Evolutionary conservation across 2,888 invertebrate genomes (phyloP).

Genomic region (Drosophila bunnanda): DNA sequence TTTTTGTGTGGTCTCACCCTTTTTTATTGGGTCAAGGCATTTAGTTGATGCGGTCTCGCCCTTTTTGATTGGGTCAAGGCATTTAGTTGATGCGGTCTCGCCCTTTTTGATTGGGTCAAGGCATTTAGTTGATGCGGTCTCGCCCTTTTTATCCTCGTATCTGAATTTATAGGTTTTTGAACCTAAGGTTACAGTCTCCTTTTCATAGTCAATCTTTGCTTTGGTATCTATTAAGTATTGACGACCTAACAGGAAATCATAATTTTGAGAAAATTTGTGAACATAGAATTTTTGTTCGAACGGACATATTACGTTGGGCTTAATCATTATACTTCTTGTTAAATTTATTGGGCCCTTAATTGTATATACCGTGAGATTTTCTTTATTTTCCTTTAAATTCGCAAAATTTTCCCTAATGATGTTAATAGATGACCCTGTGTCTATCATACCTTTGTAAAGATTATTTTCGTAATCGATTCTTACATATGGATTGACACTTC

Average conservation of each 20-base stretch:
- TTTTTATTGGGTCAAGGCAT: too few relatives aligned
- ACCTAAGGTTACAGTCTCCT: not conserved
- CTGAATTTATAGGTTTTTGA: too few relatives aligned
- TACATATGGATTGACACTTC: not conserved
- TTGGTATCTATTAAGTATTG: not conserved
- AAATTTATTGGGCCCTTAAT: not conserved
- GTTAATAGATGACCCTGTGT: not conserved
- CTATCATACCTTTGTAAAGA: not conserved
- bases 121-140: too few relatives aligned
- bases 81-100: too few relatives aligned
- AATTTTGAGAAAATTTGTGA: not conserved
- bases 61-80: too few relatives aligned
- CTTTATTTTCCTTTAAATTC: not conserved
- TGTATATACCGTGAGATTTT: not conserved
- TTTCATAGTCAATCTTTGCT: not conserved
- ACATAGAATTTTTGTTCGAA: not conserved
- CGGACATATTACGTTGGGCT: not conserved
- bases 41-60: too few relatives aligned
- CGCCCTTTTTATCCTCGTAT: too few relatives aligned
- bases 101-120: too few relatives aligned
- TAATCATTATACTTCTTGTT: not conserved
- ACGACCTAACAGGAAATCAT: not conserved
- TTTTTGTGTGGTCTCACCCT: too few relatives aligned
- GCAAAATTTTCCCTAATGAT: not conserved
- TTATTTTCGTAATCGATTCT: not conserved